Percentiles rank a stretch among this genome's conserved stretches.
These are phyloP conservation scores for Cossypha niveicapilla DNA, from an alignment of 2,797 vertebrate genomes.

Conservation along the genomic window DNA sequence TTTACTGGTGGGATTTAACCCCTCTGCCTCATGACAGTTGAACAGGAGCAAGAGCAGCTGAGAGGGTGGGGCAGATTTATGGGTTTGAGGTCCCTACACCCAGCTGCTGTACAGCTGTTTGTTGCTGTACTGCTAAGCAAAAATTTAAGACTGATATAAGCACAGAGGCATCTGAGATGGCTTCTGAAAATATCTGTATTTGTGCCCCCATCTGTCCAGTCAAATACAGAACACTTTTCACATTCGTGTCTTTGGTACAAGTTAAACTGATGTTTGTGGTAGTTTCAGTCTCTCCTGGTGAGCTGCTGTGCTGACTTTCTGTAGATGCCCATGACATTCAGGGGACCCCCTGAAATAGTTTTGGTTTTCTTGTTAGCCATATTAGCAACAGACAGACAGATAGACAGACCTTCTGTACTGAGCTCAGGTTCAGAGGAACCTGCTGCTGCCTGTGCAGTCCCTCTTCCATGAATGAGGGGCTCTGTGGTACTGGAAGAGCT, in stretches of 20 bases:
- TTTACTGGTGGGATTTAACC: not conserved
- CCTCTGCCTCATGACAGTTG: accelerated
- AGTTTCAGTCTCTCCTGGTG: not conserved
- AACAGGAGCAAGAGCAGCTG: not conserved
- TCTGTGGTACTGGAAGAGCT: not conserved
- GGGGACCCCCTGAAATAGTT: not conserved
- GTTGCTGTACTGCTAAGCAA: not conserved
- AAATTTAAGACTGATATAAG: not conserved
- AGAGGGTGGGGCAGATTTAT: not conserved
- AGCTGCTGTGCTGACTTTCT: not conserved
- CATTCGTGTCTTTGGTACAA: not conserved
- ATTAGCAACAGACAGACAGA: not conserved
- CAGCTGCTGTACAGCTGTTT: not conserved
- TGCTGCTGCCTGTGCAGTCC: not conserved
- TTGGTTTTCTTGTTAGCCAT: not conserved
- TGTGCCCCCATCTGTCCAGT: not conserved
- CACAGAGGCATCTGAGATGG: not conserved
- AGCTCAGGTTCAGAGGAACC: not conserved
- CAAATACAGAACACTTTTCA: not conserved
- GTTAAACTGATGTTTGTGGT: not conserved
- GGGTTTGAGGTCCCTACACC: not conserved
- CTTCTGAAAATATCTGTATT: not conserved
- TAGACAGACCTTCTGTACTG: accelerated
- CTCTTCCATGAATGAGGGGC: not conserved
- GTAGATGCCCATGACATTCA: not conserved